phyloP scores from a whole-genome alignment of 2,113 vertebrate genomes.

The Myrmophylax atrothorax region DNA sequence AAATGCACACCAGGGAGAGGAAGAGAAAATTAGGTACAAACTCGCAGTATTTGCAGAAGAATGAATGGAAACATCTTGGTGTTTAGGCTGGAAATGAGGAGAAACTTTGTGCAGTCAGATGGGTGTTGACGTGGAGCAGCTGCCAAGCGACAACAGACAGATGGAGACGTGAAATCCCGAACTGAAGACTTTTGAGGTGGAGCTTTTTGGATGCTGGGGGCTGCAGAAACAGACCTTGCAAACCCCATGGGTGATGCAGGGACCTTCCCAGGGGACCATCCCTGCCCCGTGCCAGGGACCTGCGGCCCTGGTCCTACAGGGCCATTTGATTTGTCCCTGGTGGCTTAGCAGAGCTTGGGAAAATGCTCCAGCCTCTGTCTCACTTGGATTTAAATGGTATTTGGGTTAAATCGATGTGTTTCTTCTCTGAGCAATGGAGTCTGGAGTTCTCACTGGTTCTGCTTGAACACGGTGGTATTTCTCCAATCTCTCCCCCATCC shows the following conservation, averaged over 20 bases:
- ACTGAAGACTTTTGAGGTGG: not conserved
- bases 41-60: not conserved
- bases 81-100: not conserved
- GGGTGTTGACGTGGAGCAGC: not conserved
- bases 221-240: not conserved
- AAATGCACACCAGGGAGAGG: not conserved
- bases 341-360: not conserved
- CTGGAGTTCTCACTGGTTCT: not conserved
- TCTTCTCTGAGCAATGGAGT: not conserved
- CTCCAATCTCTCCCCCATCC: not conserved
- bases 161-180: not conserved
- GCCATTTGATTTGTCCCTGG: not conserved
- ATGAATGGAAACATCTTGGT: not conserved
- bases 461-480: not conserved
- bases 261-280: not conserved
- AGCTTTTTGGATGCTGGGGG: not conserved
- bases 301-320: not conserved
- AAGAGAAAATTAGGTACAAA: not conserved
- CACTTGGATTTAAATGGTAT: no score
- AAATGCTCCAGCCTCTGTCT: not conserved
- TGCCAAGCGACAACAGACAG: not conserved
- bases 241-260: not conserved
- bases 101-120: not conserved
- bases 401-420: not conserved
- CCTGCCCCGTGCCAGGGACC: accelerated